Evolutionary conservation across 2,113 vertebrate genomes (phyloP).

Genomic region (Isichthys henryi): DNA sequence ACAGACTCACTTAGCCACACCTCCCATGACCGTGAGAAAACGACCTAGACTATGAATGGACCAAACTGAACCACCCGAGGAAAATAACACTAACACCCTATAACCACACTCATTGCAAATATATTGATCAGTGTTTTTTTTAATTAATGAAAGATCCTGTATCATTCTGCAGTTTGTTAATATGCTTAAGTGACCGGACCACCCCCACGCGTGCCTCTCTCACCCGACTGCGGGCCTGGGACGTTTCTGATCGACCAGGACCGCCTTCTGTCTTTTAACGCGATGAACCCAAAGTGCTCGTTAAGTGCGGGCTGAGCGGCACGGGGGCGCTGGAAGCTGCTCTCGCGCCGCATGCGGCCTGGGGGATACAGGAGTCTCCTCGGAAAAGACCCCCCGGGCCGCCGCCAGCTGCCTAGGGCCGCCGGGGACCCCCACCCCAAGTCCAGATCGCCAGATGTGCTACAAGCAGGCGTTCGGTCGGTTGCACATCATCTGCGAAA

Average conservation of each 20-base stretch:
- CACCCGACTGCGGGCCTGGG: not conserved
- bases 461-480: constrained; percentile 5
- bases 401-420: not conserved
- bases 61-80: not conserved
- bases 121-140: too few species aligned
- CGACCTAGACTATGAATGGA: not conserved
- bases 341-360: not conserved
- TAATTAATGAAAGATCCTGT: too few species aligned
- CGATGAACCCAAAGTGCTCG: not conserved
- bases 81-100: not conserved
- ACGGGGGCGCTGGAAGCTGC: not conserved
- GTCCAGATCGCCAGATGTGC: constrained; percentile 10
- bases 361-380: not conserved
- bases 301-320: not conserved
- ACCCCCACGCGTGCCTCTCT: not conserved
- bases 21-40: not conserved
- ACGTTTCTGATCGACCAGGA: not conserved
- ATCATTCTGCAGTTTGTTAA: too few species aligned
- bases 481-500: constrained; percentile 14
- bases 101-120: not conserved
- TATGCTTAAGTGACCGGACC: not conserved
- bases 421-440: constrained; percentile 1
- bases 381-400: not conserved
- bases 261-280: not conserved
- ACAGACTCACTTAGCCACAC: not conserved